These are phyloP conservation scores for Epizoanthus illoricatus DNA, from an alignment of 92 coral and sea anemone genomes.

Conservation along the genomic window DNA sequence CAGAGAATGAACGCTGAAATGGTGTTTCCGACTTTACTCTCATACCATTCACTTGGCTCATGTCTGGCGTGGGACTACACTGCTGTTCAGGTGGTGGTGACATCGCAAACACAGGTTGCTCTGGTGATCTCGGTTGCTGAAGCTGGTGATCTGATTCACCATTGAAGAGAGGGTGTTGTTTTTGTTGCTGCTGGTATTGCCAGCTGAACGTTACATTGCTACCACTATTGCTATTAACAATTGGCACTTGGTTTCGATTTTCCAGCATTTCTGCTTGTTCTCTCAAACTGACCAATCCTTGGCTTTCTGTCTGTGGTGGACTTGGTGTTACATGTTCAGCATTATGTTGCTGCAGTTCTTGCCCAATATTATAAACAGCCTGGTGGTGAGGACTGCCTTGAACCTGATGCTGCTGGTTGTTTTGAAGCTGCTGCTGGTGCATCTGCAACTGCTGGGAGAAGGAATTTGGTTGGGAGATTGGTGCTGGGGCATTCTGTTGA, in stretches of 20 bases:
- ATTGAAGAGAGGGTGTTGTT: conserved; percentile 64
- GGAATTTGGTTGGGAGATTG: conserved; percentile 18
- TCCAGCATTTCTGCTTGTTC: conserved; percentile 41
- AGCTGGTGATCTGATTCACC: conserved; percentile 52
- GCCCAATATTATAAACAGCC: conserved; percentile 23
- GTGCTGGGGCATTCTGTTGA: conserved; percentile 17
- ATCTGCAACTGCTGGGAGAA: conserved; percentile 36
- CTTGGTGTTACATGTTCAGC: conserved; percentile 30
- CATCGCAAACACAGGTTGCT: conserved; percentile 54
- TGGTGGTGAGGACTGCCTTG: conserved; percentile 12
- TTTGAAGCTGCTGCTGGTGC: conserved; percentile 39
- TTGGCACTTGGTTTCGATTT: conserved; percentile 19
- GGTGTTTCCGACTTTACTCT: conserved; percentile 33
- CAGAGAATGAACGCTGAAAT: conserved; percentile 77
- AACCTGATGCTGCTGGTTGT: conserved; percentile 31
- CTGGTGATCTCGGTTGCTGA: conserved; percentile 45
- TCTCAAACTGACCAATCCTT: conserved; percentile 35
- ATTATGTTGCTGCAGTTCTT: conserved; percentile 37
- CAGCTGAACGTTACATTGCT: conserved; percentile 51
- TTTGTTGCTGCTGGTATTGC: conserved; percentile 52
- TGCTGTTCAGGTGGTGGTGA: conserved; percentile 54
- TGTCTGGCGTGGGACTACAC: conserved; percentile 26
- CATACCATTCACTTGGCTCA: conserved; percentile 38
- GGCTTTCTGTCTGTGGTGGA: conserved; percentile 41
- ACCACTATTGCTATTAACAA: conserved; percentile 39